Conservation (phyloP, 2,797 vertebrate species). For the Alectoris magna region DNA sequence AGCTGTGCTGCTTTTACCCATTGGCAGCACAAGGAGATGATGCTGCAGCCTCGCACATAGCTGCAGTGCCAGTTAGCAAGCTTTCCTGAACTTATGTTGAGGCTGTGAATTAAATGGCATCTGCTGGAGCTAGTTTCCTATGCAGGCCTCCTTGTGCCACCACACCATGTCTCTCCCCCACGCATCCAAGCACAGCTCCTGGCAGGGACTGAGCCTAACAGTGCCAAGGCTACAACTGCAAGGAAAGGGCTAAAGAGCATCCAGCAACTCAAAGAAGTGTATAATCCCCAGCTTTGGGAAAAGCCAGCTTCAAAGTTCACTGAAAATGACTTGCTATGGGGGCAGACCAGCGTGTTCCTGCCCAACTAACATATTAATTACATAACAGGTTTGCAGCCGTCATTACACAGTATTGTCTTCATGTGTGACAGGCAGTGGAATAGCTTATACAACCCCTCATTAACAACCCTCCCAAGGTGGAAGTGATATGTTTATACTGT, state of each 20-base stretch:
- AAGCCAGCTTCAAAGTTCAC: too few relatives aligned
- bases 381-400: not conserved
- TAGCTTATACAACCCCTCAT: slow-evolving; percentile 62
- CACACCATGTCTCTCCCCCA: not conserved
- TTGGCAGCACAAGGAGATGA: not conserved
- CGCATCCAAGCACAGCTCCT: slow-evolving; percentile 54
- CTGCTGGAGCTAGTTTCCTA: not conserved
- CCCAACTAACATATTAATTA: not conserved
- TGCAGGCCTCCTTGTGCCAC: not conserved
- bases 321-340: not conserved
- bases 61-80: not conserved
- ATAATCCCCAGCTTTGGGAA: not conserved
- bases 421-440: not conserved
- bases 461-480: slow-evolving; percentile 51
- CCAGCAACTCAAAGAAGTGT: fast-evolving
- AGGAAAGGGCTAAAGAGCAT: not conserved
- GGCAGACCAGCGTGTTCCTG: not conserved
- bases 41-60: not conserved
- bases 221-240: slow-evolving; percentile 28
- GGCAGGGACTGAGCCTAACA: slow-evolving; percentile 36
- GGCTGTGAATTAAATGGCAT: not conserved
- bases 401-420: not conserved
- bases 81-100: not conserved
- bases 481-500: slow-evolving; percentile 54
- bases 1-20: not conserved